Conservation (phyloP, 2,113 vertebrate genomes). For the Sorex fumeus region DNA sequence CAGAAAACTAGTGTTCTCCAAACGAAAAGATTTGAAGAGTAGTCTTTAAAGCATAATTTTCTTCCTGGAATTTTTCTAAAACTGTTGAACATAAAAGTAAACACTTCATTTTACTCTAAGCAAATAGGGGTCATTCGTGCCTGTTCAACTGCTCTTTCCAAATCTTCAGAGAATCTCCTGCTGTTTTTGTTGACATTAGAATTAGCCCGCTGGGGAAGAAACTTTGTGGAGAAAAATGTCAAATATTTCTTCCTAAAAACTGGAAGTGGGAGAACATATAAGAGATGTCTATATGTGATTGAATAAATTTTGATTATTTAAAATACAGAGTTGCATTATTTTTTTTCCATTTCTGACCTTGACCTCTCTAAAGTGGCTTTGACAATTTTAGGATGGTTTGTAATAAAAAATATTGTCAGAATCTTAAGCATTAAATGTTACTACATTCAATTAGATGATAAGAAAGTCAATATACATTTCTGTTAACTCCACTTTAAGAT, state of each 20-base stretch:
- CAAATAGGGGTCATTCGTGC: conserved; percentile 71
- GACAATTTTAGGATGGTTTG: conserved; percentile 54
- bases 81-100: conserved; percentile 65
- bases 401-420: conserved; percentile 68
- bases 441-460: conserved; percentile 72
- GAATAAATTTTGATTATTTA: conserved; percentile 74
- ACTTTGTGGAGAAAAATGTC: conserved; percentile 70
- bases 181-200: conserved; percentile 78
- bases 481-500: conserved; percentile 68
- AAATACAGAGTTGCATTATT: conserved; percentile 58
- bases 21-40: conserved; percentile 51
- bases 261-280: conserved; percentile 37
- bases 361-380: conserved; percentile 56
- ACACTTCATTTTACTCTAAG: conserved; percentile 80
- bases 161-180: conserved; percentile 69
- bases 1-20: conserved; percentile 16
- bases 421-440: conserved; percentile 68
- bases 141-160: conserved; percentile 72
- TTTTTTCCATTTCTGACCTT: conserved; percentile 11
- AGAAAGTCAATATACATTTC: conserved; percentile 62
- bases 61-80: conserved; percentile 63
- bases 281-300: conserved; percentile 42
- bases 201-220: conserved; percentile 67
- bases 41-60: conserved; percentile 68
- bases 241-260: conserved; percentile 76